phyloP scores from a whole-genome alignment of 2,888 invertebrate genomes.

The Eumacrocentrus americanus region DNA sequence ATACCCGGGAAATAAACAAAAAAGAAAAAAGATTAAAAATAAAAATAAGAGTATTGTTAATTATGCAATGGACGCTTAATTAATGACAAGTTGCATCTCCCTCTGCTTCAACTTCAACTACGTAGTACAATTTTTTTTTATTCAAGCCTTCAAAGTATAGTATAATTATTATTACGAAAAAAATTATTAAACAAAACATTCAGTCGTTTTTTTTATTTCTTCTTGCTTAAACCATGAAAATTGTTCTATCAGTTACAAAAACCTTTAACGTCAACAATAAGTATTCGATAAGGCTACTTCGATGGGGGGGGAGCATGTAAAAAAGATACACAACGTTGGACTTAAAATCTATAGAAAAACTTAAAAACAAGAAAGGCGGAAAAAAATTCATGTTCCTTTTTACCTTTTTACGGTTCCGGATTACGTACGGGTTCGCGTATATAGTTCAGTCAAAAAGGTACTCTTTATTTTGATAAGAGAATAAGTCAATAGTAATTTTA shows the following conservation, averaged over 20 bases:
- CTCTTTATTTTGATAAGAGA: not conserved
- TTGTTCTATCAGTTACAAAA: conserved; percentile 35
- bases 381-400: conserved; percentile 5
- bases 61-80: conserved; percentile 46
- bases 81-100: conserved; percentile 49
- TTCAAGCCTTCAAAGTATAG: not conserved
- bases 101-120: conserved; percentile 35
- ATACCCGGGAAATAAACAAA: conserved; percentile 35
- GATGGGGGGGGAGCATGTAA: conserved; percentile 23
- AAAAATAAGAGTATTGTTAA: conserved; percentile 36
- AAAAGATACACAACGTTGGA: conserved; percentile 24
- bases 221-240: conserved; percentile 22
- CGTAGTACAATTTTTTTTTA: conserved; percentile 27
- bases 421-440: conserved; percentile 44
- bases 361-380: not conserved
- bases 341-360: conserved; percentile 3
- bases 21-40: too few species aligned
- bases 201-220: conserved; percentile 46
- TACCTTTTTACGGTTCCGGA: conserved; percentile 33
- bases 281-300: conserved; percentile 42
- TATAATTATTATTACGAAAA: not conserved
- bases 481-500: too few species aligned
- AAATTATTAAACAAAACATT: conserved; percentile 47
- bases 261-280: conserved; percentile 52
- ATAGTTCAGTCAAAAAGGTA: conserved; percentile 16